Conservation (phyloP, 2,888 invertebrate genomes). For the Sisyra nigra region DNA sequence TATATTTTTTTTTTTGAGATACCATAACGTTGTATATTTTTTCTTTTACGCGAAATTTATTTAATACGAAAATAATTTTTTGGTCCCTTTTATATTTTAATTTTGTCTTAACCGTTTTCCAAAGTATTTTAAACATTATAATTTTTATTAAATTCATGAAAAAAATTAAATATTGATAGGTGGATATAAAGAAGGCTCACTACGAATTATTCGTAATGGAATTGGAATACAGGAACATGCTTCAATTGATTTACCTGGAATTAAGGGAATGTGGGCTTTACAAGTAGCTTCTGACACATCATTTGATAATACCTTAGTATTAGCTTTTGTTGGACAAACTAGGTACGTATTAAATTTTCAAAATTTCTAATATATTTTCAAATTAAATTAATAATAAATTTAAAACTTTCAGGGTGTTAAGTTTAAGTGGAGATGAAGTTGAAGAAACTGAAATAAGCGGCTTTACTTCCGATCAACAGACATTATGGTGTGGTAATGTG, state of each 20-base stretch:
- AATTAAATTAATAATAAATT: conserved; percentile 8
- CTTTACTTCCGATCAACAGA: conserved; percentile 82
- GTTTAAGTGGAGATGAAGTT: conserved; percentile 87
- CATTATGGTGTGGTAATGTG: conserved; percentile 89
- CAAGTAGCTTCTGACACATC: conserved; percentile 44
- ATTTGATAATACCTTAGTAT: conserved; percentile 77
- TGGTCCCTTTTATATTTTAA: no score
- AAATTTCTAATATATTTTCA: conserved; percentile 1
- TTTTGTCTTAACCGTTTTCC: no score
- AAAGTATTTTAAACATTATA: no score
- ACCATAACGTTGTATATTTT: no score
- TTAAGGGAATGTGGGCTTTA: conserved; percentile 98
- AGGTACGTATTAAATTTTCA: conserved; percentile 30
- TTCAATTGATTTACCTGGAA: conserved; percentile 89
- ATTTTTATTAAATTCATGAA: no score
- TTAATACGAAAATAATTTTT: no score
- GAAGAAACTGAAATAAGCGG: conserved; percentile 93
- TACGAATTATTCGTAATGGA: conserved; percentile 94
- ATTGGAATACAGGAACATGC: conserved; percentile 98
- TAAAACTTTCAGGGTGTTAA: conserved; percentile 48
- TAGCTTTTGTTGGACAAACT: conserved; percentile 95
- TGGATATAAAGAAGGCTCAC: conserved; percentile 91
- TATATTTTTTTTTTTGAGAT: no score
- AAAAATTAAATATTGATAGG: conserved; percentile 34
- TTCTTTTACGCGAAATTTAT: no score